Conservation (phyloP, 2,113 vertebrate species). For the Trematocara nigrifrons region DNA sequence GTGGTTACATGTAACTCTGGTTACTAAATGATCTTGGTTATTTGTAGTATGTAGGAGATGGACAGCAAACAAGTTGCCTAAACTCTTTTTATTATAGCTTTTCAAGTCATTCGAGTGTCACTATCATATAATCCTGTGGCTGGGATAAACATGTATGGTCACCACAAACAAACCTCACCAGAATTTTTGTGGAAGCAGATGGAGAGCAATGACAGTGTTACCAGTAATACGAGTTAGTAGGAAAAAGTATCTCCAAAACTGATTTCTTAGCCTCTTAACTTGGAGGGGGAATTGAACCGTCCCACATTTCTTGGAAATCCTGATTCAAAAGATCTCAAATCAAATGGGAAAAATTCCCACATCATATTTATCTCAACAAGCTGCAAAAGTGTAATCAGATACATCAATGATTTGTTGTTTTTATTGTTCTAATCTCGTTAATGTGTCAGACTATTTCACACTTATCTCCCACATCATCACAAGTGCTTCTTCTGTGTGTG, state of each 20-base stretch:
- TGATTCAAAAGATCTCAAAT: neutral
- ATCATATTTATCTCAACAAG: neutral
- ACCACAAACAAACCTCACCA: neutral
- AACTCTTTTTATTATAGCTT: neutral
- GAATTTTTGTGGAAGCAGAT: neutral
- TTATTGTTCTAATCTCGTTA: neutral
- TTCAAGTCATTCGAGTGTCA: neutral
- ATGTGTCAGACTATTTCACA: neutral
- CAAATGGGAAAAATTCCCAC: neutral
- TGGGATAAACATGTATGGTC: neutral
- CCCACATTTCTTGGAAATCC: neutral
- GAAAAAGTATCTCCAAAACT: neutral
- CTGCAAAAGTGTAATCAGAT: neutral
- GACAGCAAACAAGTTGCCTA: neutral
- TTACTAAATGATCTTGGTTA: neutral
- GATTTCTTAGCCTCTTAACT: neutral
- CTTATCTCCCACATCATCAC: neutral
- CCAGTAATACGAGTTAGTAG: neutral
- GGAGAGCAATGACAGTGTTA: neutral
- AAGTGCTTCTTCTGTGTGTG: neutral
- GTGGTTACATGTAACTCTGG: neutral
- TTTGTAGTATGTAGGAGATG: neutral
- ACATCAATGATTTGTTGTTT: neutral
- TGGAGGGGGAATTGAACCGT: neutral
- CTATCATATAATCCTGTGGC: neutral